phyloP scores from a whole-genome alignment of 2,888 invertebrate species.

The Argyra leucocephala region DNA sequence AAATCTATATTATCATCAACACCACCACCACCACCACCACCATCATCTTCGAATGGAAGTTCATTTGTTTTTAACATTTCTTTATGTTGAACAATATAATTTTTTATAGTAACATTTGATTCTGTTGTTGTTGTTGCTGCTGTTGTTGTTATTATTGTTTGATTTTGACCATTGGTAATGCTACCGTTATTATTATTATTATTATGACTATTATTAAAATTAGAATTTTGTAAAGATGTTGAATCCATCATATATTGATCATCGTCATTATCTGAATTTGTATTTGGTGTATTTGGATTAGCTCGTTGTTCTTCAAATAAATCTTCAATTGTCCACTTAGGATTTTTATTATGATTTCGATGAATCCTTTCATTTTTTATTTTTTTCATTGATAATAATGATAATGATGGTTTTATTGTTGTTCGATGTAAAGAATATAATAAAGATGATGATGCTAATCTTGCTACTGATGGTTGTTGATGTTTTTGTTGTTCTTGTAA shows the following conservation, averaged over 20 bases:
- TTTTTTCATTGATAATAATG: conserved; percentile 14
- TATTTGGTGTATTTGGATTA: conserved; percentile 24
- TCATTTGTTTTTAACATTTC: conserved; percentile 8
- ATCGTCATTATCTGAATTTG: conserved; percentile 17
- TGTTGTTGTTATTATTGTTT: conserved; percentile 16
- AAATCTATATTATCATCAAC: background rate
- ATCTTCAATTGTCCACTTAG: conserved; percentile 30
- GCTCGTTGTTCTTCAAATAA: conserved; percentile 34
- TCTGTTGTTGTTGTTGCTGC: background rate
- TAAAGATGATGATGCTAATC: conserved; percentile 29
- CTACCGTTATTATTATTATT: conserved; percentile 19
- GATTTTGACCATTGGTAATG: conserved; percentile 16
- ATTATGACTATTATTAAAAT: conserved; percentile 18
- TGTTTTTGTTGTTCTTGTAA: conserved; percentile 17
- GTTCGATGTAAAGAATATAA: conserved; percentile 14
- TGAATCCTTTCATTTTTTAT: conserved; percentile 19
- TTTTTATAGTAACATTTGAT: background rate
- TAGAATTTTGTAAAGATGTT: conserved; percentile 22
- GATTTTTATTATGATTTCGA: conserved; percentile 25
- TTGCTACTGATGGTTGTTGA: conserved; percentile 34
- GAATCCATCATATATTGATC: conserved; percentile 5
- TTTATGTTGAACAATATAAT: background rate
- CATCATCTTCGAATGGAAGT: background rate
- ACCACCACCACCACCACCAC: background rate
- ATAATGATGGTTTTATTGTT: conserved; percentile 16